These are phyloP conservation scores for Melanostoma mellinum DNA, from an alignment of 2,888 invertebrate species.

Conservation along the genomic window DNA sequence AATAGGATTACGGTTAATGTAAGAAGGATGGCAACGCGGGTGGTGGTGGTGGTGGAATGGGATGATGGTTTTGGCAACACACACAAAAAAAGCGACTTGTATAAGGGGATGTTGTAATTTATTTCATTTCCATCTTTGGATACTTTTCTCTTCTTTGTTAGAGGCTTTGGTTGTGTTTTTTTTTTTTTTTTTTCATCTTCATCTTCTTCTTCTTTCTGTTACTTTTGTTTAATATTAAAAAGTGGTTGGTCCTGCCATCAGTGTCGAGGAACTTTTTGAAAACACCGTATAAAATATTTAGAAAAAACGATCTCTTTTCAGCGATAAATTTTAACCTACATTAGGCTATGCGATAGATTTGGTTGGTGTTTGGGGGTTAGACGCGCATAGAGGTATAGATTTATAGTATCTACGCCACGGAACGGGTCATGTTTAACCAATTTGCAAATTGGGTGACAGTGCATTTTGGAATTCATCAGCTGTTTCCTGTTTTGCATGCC, in stretches of 20 bases:
- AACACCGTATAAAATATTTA: slow-evolving; percentile 38
- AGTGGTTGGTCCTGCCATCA: slow-evolving; percentile 49
- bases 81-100: not conserved
- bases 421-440: slow-evolving; percentile 46
- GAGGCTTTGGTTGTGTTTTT: not conserved
- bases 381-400: no score
- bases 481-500: slow-evolving; percentile 50
- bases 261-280: slow-evolving; percentile 52
- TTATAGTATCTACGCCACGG: not conserved
- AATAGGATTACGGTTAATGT: slow-evolving; percentile 73
- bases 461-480: slow-evolving; percentile 67
- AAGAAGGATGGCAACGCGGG: slow-evolving; percentile 54
- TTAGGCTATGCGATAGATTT: slow-evolving; percentile 11
- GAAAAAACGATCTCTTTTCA: slow-evolving; percentile 59
- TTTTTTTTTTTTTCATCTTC: slow-evolving; percentile 3
- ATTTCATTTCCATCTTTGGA: slow-evolving; percentile 59
- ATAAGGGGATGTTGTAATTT: slow-evolving; percentile 55
- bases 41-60: slow-evolving; percentile 9
- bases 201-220: slow-evolving; percentile 22
- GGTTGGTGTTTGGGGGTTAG: no score
- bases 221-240: slow-evolving; percentile 61
- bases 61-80: slow-evolving; percentile 20
- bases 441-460: slow-evolving; percentile 65
- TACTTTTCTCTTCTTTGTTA: slow-evolving; percentile 28
- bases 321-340: slow-evolving; percentile 68